These are phyloP conservation scores for Strix aluco DNA, from an alignment of 2,113 vertebrate genomes.

Conservation along the genomic window DNA sequence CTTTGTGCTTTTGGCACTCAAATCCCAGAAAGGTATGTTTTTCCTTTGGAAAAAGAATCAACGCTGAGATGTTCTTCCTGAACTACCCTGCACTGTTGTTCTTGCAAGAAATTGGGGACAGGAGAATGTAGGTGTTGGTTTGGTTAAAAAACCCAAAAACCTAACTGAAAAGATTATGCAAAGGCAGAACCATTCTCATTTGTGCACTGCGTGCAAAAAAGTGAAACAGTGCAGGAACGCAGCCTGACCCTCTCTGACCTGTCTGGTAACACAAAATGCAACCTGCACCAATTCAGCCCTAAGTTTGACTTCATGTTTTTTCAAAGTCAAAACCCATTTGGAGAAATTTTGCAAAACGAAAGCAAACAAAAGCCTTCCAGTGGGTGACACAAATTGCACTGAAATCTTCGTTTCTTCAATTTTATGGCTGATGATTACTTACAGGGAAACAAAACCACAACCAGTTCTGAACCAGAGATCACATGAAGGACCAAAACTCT, in stretches of 20 bases:
- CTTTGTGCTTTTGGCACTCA: not conserved
- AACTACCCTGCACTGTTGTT: not conserved
- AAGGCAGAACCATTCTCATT: not conserved
- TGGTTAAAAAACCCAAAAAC: not conserved
- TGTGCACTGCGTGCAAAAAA: not conserved
- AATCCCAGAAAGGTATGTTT: fast-evolving
- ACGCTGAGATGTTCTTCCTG: not conserved
- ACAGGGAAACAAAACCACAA: not conserved
- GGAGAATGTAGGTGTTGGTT: not conserved
- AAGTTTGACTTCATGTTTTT: not conserved
- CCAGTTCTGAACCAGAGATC: not conserved
- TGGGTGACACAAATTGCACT: not conserved
- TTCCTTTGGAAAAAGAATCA: not conserved
- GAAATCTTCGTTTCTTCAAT: not conserved
- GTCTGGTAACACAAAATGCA: not conserved
- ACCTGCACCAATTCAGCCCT: not conserved
- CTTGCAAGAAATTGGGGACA: not conserved
- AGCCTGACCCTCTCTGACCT: not conserved
- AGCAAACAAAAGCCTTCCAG: not conserved
- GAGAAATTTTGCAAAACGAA: not conserved
- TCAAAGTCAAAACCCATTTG: not conserved
- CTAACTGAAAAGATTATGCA: not conserved
- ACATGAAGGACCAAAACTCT: not conserved
- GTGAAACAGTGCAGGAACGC: not conserved
- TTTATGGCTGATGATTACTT: not conserved